Evolutionary conservation across 2,888 invertebrate genomes (phyloP), one percentile per base, ranked within the genome.

Genomic region (Zaprionus obscuricornis): DNA sequence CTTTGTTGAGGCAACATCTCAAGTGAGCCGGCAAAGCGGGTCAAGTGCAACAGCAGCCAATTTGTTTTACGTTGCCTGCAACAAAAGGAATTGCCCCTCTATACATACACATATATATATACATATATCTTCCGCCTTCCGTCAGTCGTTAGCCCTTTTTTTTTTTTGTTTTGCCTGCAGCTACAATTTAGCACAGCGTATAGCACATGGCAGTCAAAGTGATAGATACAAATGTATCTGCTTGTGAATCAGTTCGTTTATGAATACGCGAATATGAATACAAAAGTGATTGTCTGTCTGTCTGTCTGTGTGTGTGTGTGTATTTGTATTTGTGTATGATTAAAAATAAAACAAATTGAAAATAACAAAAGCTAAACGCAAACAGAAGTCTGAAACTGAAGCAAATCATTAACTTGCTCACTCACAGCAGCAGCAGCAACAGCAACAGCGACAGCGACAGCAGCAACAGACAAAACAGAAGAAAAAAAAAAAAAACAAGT

Each of bases 1-100:
- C 33, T 33, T 72, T 82, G 85, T 81, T 85, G 85, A 82, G 77
- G 55, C 81, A n/a, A n/a, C n/a, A 74, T 36, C 71, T 82, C 62
- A 50, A 72, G 81, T 72, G 68, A 37, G 24, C 27, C 29, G 17
- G 34, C 45, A 51, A n/a, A 71, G 54, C 56, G 68, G 77, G 82
- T 84, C 77, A 84, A 77, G 77, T 77, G 77, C 82, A 81, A 43
- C 65, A 50, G 71, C 47, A 22, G 37, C 78, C 78, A 78, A 82
- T 82, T 76, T 76, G 64, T 56, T 31, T n/a, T n/a, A n/a, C n/a
- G n/a, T n/a, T 46, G 54, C 49, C 39, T 51, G 50, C 29, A 46
- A 58, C 49, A 62, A 67, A 62, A 42, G 40, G 16, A 39, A 8
- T 3, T 10, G 37, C 26, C 45, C 29, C 18, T 50, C n/a, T n/a